Evolutionary conservation across 64 coral and sea anemone genomes (phyloP).

Genomic region (Pocillopora damicornis): DNA sequence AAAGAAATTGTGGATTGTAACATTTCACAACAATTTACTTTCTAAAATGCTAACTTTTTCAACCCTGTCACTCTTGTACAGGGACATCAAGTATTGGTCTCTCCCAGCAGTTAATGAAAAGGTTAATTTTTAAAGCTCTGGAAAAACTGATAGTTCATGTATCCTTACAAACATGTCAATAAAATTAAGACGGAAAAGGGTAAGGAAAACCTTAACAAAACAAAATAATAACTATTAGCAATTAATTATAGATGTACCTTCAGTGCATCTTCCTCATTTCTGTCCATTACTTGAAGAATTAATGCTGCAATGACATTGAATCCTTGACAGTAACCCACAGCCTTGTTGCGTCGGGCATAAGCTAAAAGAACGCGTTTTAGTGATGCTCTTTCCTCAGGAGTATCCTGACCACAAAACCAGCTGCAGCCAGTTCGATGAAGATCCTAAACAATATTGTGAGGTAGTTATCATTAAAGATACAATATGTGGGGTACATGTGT

Average conservation of each 20-base stretch:
- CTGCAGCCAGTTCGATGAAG: constrained; percentile 94
- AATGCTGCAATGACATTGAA: constrained; percentile 97
- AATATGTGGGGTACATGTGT: neutral
- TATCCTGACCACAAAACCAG: constrained; percentile 96
- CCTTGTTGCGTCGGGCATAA: constrained; percentile 96
- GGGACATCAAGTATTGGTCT: too few relatives aligned
- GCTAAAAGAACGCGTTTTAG: constrained; percentile 91
- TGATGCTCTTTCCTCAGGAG: constrained; percentile 88
- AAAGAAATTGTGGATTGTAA: neutral
- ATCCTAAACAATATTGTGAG: constrained; percentile 51
- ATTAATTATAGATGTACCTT: constrained; percentile 49
- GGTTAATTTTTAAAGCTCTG: too few relatives aligned
- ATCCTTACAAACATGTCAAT: too few relatives aligned
- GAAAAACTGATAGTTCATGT: too few relatives aligned
- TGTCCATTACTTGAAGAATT: constrained; percentile 97
- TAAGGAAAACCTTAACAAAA: neutral
- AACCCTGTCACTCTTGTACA: too few relatives aligned
- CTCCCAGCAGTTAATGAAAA: too few relatives aligned
- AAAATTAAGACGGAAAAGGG: too few relatives aligned
- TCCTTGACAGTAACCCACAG: constrained; percentile 97
- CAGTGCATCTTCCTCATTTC: constrained; percentile 91
- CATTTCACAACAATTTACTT: neutral
- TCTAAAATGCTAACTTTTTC: too few relatives aligned
- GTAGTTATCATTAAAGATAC: neutral
- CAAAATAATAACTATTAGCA: too few relatives aligned